Percentiles rank a stretch among this genome's conserved stretches.
These are phyloP conservation scores for Kuschelorhynchus macadamiae DNA, from an alignment of 2,888 invertebrate genomes.

Conservation along the genomic window DNA sequence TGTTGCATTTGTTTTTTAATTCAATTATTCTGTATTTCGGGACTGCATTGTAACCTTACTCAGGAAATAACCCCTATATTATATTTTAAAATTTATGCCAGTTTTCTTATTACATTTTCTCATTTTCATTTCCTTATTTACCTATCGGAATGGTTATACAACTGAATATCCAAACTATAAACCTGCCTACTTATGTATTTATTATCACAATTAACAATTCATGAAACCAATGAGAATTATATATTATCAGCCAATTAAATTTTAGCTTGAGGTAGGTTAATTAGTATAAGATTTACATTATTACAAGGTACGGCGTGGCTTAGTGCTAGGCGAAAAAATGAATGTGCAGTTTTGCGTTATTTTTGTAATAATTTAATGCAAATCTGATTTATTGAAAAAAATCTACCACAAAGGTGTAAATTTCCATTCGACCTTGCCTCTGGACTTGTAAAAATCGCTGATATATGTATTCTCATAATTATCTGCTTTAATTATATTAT, in stretches of 20 bases:
- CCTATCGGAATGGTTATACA: no score
- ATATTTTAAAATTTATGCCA: no score
- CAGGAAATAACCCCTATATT: no score
- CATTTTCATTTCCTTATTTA: no score
- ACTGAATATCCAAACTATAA: no score
- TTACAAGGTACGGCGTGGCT: neutral
- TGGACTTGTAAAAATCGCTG: neutral
- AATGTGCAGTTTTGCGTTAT: neutral
- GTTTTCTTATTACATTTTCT: no score
- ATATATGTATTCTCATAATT: no score
- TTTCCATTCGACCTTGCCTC: conserved; percentile 11
- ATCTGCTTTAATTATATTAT: no score
- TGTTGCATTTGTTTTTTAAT: no score
- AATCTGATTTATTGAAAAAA: neutral
- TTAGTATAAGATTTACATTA: conserved; percentile 6
- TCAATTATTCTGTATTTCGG: no score
- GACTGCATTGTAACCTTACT: no score
- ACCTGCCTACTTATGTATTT: no score
- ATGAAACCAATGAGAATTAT: neutral
- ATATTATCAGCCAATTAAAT: conserved; percentile 9
- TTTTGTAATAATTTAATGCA: neutral
- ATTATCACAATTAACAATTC: conserved; percentile 1
- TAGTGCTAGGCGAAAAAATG: neutral
- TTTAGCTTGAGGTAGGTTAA: conserved; percentile 23
- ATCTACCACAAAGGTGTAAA: neutral